These are phyloP conservation scores for Odontocerum albicorne DNA, from an alignment of 2,888 invertebrate species.

Conservation along the genomic window DNA sequence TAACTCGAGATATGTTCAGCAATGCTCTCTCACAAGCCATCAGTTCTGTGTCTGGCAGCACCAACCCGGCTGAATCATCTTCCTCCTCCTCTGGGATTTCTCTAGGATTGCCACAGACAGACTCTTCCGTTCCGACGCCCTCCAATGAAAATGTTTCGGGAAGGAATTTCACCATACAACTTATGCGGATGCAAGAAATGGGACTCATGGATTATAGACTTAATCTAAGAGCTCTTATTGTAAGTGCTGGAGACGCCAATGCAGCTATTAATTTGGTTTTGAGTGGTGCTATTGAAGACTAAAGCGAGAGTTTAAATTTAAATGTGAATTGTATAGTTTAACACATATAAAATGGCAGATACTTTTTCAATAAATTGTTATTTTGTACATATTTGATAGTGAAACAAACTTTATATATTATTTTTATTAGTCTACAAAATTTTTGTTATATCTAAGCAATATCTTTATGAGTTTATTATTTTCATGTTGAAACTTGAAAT, in stretches of 20 bases:
- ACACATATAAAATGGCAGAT: too few relatives aligned
- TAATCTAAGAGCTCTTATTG: constrained; percentile 82
- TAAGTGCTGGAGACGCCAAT: constrained; percentile 83
- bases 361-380: too few relatives aligned
- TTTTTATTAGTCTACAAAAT: too few relatives aligned
- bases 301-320: too few relatives aligned
- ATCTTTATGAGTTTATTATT: too few relatives aligned
- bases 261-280: constrained; percentile 90
- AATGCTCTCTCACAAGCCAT: constrained; percentile 76
- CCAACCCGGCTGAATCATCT: constrained; percentile 38
- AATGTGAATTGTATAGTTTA: too few relatives aligned
- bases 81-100: constrained; percentile 16
- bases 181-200: constrained; percentile 87
- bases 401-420: too few relatives aligned
- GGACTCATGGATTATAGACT: constrained; percentile 82
- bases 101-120: constrained; percentile 1
- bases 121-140: constrained; percentile 31
- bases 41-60: constrained; percentile 37
- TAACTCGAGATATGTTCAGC: constrained; percentile 78
- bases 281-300: constrained; percentile 51
- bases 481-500: too few relatives aligned
- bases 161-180: constrained; percentile 48
- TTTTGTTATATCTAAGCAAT: too few relatives aligned
- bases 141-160: not conserved
- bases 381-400: too few relatives aligned